Conservation (phyloP, 1,140 invertebrate genomes). For the Forficula auricularia region DNA sequence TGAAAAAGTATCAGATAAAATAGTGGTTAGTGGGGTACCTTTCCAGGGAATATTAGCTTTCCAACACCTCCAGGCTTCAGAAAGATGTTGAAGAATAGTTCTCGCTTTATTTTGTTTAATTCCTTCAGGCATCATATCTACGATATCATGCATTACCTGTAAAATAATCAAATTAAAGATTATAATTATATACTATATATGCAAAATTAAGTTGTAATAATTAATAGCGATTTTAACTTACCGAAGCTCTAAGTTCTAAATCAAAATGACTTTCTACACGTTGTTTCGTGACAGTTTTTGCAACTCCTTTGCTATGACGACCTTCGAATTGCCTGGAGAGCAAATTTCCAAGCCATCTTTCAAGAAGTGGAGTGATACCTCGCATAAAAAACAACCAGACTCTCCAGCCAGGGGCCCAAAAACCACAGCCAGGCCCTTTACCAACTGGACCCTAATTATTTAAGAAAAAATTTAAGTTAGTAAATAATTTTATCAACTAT, state of each 20-base stretch:
- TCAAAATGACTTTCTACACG: slow-evolving; percentile 99
- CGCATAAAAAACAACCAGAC: slow-evolving; percentile 99
- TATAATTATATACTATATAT: background rate
- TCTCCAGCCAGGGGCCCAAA: slow-evolving; percentile 98
- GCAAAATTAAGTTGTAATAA: background rate
- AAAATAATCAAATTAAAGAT: no score
- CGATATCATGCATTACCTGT: slow-evolving; percentile 92
- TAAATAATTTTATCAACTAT: slow-evolving; percentile 4
- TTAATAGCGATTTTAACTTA: slow-evolving; percentile 23
- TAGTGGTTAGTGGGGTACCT: no score
- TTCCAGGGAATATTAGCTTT: slow-evolving; percentile 99
- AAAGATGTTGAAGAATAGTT: slow-evolving; percentile 95
- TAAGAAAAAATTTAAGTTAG: slow-evolving; percentile 6
- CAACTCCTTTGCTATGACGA: slow-evolving; percentile 94
- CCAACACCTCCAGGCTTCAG: slow-evolving; percentile 99
- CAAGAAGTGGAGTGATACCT: slow-evolving; percentile 92
- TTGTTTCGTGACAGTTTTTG: slow-evolving; percentile 99
- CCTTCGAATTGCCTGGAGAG: slow-evolving; percentile 97
- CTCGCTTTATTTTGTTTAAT: slow-evolving; percentile 99
- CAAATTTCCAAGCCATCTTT: slow-evolving; percentile 95
- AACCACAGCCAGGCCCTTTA: slow-evolving; percentile 96
- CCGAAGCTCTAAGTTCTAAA: slow-evolving; percentile 89
- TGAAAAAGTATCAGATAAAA: no score
- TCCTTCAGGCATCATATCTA: slow-evolving; percentile 99
- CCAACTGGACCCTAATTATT: slow-evolving; percentile 73